Conservation (phyloP, 2,797 vertebrate genomes). For the Galago senegalensis region DNA sequence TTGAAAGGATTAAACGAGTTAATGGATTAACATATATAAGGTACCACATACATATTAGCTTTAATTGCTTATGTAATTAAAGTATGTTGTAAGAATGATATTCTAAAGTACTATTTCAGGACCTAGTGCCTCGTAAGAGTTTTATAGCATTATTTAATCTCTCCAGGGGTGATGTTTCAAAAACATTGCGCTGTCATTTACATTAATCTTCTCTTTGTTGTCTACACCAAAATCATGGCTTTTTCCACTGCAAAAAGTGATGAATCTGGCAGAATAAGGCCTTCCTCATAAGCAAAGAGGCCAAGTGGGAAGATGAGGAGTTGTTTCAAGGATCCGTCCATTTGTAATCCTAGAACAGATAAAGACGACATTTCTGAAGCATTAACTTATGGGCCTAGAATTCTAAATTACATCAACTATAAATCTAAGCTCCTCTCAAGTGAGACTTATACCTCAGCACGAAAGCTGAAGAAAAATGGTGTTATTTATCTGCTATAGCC, state of each 20-base stretch:
- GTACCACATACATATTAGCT: background rate
- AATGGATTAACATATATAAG: background rate
- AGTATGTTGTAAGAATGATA: background rate
- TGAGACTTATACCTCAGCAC: slow-evolving; percentile 49
- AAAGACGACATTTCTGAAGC: slow-evolving; percentile 74
- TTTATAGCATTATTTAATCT: slow-evolving; percentile 54
- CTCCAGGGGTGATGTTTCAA: slow-evolving; percentile 34
- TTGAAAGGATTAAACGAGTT: slow-evolving; percentile 29
- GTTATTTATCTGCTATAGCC: slow-evolving; percentile 69
- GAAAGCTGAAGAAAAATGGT: slow-evolving; percentile 52
- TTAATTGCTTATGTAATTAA: slow-evolving; percentile 30
- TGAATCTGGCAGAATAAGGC: slow-evolving; percentile 67
- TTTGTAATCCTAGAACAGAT: slow-evolving; percentile 67
- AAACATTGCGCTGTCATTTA: slow-evolving; percentile 45
- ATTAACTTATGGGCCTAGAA: slow-evolving; percentile 71
- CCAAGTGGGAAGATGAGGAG: slow-evolving; percentile 9
- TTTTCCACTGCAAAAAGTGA: slow-evolving; percentile 51
- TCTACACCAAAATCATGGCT: slow-evolving; percentile 51
- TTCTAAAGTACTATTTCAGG: slow-evolving; percentile 1
- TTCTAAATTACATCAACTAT: slow-evolving; percentile 73
- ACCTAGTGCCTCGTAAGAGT: background rate
- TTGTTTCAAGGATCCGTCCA: slow-evolving; percentile 15
- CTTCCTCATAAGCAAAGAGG: slow-evolving; percentile 57
- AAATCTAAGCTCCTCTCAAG: slow-evolving; percentile 69
- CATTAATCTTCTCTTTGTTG: slow-evolving; percentile 64